Conservation (phyloP, 2,113 vertebrate genomes). For the Myxocyprinus asiaticus region DNA sequence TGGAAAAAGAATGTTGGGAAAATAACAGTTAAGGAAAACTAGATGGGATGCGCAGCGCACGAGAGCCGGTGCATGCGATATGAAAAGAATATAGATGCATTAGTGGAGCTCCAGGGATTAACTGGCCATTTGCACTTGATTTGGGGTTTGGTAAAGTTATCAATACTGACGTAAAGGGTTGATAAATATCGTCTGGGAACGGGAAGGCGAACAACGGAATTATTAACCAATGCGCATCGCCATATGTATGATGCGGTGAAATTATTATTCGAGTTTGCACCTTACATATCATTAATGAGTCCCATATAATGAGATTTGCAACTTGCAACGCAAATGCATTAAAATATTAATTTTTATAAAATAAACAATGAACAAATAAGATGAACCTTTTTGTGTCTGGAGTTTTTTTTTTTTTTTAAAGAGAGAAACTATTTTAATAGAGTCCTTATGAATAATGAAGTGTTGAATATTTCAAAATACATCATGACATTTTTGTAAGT, state of each 20-base stretch:
- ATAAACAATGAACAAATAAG: neutral
- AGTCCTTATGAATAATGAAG: neutral
- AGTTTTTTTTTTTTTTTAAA: too few relatives aligned
- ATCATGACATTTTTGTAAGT: too few relatives aligned
- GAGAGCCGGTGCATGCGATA: conserved; percentile 29
- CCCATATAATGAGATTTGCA: conserved; percentile 24
- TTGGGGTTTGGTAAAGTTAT: conserved; percentile 86
- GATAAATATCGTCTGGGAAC: conserved; percentile 81
- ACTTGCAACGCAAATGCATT: neutral
- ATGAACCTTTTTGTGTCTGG: neutral
- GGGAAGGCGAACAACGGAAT: conserved; percentile 63
- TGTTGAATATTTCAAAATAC: neutral
- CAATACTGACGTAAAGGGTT: conserved; percentile 84
- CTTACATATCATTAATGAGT: conserved; percentile 31
- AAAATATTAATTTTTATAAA: neutral
- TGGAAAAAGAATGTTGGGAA: conserved; percentile 59
- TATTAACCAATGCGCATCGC: conserved; percentile 30
- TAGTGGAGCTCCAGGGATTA: conserved; percentile 65
- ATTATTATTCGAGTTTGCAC: neutral
- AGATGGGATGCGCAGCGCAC: neutral
- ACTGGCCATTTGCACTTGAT: conserved; percentile 79
- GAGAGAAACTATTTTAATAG: neutral
- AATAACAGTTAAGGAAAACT: conserved; percentile 46
- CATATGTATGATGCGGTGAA: conserved; percentile 33
- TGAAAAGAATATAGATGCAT: conserved; percentile 55